Evolutionary conservation across 2,113 vertebrate genomes (phyloP).

Genomic region (Trichechus manatus): DNA sequence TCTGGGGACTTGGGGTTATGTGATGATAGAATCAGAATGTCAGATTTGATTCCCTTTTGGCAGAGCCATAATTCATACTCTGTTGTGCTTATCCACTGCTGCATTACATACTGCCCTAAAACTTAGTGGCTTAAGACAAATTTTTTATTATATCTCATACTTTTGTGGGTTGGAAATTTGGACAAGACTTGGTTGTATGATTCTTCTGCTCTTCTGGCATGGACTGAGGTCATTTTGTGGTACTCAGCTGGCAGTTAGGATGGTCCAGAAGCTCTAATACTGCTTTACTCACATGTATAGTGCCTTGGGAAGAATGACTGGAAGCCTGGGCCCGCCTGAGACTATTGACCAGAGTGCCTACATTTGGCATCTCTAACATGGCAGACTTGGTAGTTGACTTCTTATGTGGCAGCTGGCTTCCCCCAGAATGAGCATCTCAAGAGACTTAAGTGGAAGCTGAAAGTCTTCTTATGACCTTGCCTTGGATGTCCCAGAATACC

Average conservation of each 20-base stretch:
- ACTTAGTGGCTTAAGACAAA: neutral
- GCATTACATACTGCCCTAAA: neutral
- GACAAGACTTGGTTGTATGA: neutral
- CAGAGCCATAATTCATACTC: neutral
- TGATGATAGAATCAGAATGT: neutral
- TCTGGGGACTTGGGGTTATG: neutral
- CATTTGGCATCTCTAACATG: neutral
- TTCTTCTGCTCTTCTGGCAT: neutral
- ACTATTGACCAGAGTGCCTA: neutral
- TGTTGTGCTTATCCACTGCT: neutral
- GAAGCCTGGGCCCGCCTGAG: neutral
- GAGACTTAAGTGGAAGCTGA: neutral
- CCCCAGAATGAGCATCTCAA: neutral
- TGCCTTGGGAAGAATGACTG: neutral
- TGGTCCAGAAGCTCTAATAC: neutral
- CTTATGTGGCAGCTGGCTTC: neutral
- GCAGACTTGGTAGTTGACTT: neutral
- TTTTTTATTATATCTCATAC: neutral
- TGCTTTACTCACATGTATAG: neutral
- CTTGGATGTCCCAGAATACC: neutral
- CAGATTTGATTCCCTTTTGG: neutral
- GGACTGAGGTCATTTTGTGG: neutral
- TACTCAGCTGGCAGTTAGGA: neutral
- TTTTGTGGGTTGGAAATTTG: neutral
- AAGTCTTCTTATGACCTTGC: neutral